Base-by-base conservation (phyloP, 2,888 invertebrate species). In the Syritta pipiens region DNA sequence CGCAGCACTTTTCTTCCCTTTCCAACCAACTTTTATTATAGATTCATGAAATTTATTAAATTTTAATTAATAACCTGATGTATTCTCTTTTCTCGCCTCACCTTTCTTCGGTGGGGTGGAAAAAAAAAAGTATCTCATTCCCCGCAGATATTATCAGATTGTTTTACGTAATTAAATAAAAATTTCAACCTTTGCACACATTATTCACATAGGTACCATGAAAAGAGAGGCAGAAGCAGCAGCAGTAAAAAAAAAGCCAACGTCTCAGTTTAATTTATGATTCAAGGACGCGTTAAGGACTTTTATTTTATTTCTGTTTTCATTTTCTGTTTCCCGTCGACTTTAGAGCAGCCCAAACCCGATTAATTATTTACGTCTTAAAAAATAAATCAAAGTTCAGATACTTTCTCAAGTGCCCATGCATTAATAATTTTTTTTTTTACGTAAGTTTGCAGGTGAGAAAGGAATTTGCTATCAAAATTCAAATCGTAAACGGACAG, bases 321-420 rank as follows among this genome's bases (percentile, higher is more conserved):
- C 10, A 32, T 51, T 51, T 12, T 30, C 30, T 28, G 19, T 5
- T 30, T n/a, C n/a, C n/a, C n/a, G n/a, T 30, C n/a, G 10, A 30
- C 19, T 49, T 19, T 5, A 48, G 19, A 17, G 20, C 19, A 10
- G 30, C 1, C 30, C 2, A n/a, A 37, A 5, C 24, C 24, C 24
- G 17, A 55, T n/a, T n/a, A n/a, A n/a, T 37, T 55, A 55, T 55
- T 55, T 55, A 55, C 26, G 24, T n/a, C 53, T 55, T 55, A 37
- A 53, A 53, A 14, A 35, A 37, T 20, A 53, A 53, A 37, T 24
- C 37, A 55, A 37, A 37, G 24, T 10, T 22, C n/a, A 12, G 32
- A 20, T 26, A 37, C 37, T 55, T 24, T 40, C n/a, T 55, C 53
- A 17, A 14, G 14, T 24, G 12, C n/a, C n/a, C 17, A 37, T 53